Percentiles rank a stretch among this genome's conserved stretches.
These are phyloP conservation scores for Alitta virens DNA, from an alignment of 2,888 invertebrate genomes.

Conservation along the genomic window DNA sequence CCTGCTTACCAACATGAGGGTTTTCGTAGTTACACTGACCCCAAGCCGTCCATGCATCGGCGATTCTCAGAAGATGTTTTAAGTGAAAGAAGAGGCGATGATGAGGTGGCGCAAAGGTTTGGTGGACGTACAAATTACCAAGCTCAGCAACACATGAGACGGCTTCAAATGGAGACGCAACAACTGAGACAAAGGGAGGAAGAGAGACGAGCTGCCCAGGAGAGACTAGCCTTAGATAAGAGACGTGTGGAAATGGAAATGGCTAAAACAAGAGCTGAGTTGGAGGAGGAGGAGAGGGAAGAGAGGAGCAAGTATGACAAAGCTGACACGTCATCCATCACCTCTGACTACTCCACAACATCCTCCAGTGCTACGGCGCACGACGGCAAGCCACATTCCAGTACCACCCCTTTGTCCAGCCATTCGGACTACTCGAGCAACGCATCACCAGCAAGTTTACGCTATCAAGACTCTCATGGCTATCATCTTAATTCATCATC, in stretches of 20 bases:
- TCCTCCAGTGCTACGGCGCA: conserved; percentile 19
- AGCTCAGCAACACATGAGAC: conserved; percentile 22
- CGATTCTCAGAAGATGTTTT: conserved; percentile 17
- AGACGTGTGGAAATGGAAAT: conserved; percentile 21
- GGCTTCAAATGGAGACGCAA: conserved; percentile 20
- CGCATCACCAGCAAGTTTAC: conserved; percentile 15
- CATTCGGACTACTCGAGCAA: conserved; percentile 21
- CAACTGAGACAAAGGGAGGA: conserved; percentile 20
- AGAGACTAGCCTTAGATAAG: conserved; percentile 10
- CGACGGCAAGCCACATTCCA: conserved; percentile 7
- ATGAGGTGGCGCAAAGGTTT: conserved; percentile 5
- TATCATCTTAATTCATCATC: not conserved
- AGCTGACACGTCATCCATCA: conserved; percentile 20
- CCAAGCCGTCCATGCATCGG: conserved; percentile 19
- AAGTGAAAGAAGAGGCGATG: conserved; percentile 4
- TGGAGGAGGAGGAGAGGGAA: conserved; percentile 19
- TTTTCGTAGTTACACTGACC: conserved; percentile 13
- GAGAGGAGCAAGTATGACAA: conserved; percentile 13
- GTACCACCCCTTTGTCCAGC: not conserved
- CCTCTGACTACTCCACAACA: conserved; percentile 32
- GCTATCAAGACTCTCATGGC: not conserved
- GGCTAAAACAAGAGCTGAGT: conserved; percentile 14
- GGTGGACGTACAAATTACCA: conserved; percentile 7
- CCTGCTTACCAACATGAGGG: conserved; percentile 13
- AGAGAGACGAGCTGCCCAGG: conserved; percentile 16